Conservation (phyloP, 1,140 invertebrate species). For the Camponotus floridanus region DNA sequence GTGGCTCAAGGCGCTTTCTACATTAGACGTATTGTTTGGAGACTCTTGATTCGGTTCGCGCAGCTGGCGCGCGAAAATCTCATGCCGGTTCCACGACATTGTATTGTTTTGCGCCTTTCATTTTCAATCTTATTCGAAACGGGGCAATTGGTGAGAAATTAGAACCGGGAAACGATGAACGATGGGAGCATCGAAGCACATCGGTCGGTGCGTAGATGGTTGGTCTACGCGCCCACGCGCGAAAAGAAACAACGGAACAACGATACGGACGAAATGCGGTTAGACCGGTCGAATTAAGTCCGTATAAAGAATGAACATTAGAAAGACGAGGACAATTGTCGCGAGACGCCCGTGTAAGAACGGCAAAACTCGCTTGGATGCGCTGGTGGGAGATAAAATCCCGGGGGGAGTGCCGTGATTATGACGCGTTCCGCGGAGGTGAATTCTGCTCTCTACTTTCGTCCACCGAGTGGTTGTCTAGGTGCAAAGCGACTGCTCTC, state of each 20-base stretch:
- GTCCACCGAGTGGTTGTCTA: slow-evolving; percentile 79
- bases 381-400: slow-evolving; percentile 51
- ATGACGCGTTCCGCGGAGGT: slow-evolving; percentile 68
- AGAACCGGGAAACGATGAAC: background rate
- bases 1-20: slow-evolving; percentile 34
- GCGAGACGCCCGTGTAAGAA: background rate
- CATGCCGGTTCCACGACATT: background rate
- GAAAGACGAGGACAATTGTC: background rate
- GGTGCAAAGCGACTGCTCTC: slow-evolving; percentile 75
- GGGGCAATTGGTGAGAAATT: background rate
- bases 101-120: slow-evolving; percentile 23
- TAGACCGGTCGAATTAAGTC: slow-evolving; percentile 60
- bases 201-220: slow-evolving; percentile 8
- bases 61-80: background rate
- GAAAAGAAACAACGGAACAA: slow-evolving; percentile 29
- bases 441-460: slow-evolving; percentile 76
- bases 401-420: slow-evolving; percentile 72
- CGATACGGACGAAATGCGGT: slow-evolving; percentile 74
- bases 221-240: slow-evolving; percentile 47
- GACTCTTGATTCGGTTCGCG: too few relatives aligned
- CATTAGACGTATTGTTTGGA: background rate
- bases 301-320: background rate
- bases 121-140: slow-evolving; percentile 42
- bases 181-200: slow-evolving; percentile 16
- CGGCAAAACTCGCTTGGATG: slow-evolving; percentile 48